These are phyloP conservation scores for Ips nitidus DNA, from an alignment of 1,140 invertebrate genomes.

Conservation along the genomic window DNA sequence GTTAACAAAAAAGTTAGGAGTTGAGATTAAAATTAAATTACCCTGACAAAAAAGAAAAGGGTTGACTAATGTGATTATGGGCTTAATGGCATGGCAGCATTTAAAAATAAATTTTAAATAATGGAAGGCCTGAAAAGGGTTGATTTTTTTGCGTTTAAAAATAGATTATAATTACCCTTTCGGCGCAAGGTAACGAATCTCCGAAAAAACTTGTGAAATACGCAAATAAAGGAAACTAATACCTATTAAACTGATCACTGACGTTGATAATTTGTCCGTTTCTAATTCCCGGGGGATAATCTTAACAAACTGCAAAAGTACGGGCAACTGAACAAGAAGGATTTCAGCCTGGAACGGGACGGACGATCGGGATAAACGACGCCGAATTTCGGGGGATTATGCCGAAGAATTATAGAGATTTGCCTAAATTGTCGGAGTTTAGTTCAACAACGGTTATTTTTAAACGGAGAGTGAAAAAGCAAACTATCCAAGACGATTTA, in stretches of 20 bases:
- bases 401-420: slow-evolving; percentile 28
- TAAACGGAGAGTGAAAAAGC: background rate
- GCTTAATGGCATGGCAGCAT: no score
- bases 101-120: no score
- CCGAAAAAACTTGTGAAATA: background rate
- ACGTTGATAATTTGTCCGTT: slow-evolving; percentile 48
- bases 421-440: slow-evolving; percentile 22
- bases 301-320: slow-evolving; percentile 45
- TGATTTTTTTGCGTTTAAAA: no score
- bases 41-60: no score
- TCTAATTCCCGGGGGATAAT: slow-evolving; percentile 44
- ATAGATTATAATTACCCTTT: no score
- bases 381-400: slow-evolving; percentile 25
- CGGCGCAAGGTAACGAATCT: no score
- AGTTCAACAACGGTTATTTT: slow-evolving; percentile 17
- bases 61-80: no score
- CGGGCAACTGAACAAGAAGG: slow-evolving; percentile 26
- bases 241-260: slow-evolving; percentile 49
- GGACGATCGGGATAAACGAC: slow-evolving; percentile 28
- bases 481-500: no score
- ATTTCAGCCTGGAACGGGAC: slow-evolving; percentile 19
- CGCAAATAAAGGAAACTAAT: slow-evolving; percentile 40
- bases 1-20: no score
- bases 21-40: no score
- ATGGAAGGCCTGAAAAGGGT: no score